Percentiles rank a stretch among this genome's conserved stretches.
Conservation (phyloP, 2,888 invertebrate genomes). For the Philopedon plagiatum region DNA sequence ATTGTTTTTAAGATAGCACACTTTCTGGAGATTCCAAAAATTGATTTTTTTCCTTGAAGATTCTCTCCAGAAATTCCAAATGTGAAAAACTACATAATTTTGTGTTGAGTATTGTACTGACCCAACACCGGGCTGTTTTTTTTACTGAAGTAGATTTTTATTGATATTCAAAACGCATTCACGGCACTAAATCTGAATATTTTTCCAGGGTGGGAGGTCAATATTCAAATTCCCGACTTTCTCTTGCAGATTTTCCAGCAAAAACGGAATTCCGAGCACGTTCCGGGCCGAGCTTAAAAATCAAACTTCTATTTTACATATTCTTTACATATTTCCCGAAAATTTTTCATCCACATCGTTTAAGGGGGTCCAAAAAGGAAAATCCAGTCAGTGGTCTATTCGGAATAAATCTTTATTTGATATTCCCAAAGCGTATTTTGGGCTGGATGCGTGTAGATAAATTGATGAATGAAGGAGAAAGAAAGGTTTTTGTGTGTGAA, state of each 20-base stretch:
- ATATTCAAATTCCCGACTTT: constrained; percentile 23
- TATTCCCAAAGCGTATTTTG: background rate
- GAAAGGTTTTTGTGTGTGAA: background rate
- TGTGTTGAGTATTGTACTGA: too few species aligned
- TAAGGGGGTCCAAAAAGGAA: background rate
- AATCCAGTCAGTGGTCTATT: constrained; percentile 3
- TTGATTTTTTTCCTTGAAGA: too few species aligned
- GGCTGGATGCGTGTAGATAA: constrained; percentile 7
- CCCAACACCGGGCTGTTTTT: too few species aligned
- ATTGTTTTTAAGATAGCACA: too few species aligned
- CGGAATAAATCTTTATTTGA: constrained; percentile 8
- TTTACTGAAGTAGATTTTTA: too few species aligned
- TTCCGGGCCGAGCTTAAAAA: constrained; percentile 11
- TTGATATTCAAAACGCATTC: constrained; percentile 19
- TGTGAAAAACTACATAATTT: too few species aligned
- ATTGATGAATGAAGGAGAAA: constrained; percentile 12
- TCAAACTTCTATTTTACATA: constrained; percentile 30
- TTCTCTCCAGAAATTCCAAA: too few species aligned
- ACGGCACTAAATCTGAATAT: constrained; percentile 19
- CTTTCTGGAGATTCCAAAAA: too few species aligned
- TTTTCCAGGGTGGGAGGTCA: background rate
- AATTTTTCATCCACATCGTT: constrained; percentile 15
- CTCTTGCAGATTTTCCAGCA: constrained; percentile 4
- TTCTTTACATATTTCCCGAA: constrained; percentile 13
- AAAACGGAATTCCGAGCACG: constrained; percentile 12